These are phyloP conservation scores for Schizothorax lantsangensis DNA, from an alignment of 2,797 vertebrate species.

Conservation along the genomic window DNA sequence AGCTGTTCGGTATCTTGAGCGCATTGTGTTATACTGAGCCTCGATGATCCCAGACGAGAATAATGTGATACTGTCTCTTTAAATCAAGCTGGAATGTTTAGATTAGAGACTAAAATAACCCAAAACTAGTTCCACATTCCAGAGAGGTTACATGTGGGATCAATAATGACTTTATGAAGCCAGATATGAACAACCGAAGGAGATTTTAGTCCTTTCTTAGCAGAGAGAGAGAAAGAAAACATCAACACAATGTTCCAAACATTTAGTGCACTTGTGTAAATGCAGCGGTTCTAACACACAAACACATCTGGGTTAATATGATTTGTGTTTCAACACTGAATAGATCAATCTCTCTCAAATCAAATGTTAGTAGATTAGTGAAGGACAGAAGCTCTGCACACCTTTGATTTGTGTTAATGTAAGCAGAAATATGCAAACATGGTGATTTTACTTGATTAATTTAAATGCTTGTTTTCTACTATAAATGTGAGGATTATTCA, in stretches of 20 bases:
- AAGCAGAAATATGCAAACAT: neutral
- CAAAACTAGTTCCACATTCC: neutral
- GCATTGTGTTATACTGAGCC: neutral
- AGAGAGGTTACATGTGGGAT: neutral
- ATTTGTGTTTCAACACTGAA: neutral
- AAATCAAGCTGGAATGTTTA: neutral
- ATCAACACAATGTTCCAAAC: neutral
- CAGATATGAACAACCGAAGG: neutral
- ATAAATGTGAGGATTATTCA: neutral
- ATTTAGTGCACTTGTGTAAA: conserved; percentile 4
- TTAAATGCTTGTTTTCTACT: neutral
- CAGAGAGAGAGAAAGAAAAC: neutral
- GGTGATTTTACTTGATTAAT: neutral
- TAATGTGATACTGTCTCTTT: neutral
- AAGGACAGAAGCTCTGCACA: no score
- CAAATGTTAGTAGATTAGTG: neutral
- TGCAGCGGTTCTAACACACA: neutral
- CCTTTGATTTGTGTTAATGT: no score
- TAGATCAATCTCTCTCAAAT: neutral
- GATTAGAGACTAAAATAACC: conserved; percentile 2
- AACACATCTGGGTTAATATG: neutral
- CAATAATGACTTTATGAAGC: neutral
- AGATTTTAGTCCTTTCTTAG: neutral
- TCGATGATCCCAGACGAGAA: neutral
- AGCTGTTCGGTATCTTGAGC: neutral